Percentiles rank a stretch among this genome's conserved stretches.
phyloP scores from a whole-genome alignment of 2,113 vertebrate species.

The Neotragus pygmaeus region DNA sequence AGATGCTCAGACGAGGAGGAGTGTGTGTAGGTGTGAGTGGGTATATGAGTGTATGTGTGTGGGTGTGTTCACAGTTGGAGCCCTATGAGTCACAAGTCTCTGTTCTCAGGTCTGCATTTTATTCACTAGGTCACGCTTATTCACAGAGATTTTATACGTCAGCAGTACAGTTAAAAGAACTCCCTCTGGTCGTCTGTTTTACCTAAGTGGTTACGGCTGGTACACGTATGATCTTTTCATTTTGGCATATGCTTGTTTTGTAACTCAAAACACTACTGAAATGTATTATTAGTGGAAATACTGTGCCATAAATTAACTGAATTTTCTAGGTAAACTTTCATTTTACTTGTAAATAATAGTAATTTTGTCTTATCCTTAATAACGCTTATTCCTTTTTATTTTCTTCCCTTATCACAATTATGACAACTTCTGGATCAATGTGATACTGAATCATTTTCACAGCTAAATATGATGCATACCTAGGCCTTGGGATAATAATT shows the following conservation, averaged over 20 bases:
- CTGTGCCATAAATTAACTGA: not conserved
- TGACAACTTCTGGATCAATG: not conserved
- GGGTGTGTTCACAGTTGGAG: too few species aligned
- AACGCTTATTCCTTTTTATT: not conserved
- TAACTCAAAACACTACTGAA: not conserved
- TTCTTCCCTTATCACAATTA: not conserved
- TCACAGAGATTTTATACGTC: not conserved
- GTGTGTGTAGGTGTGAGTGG: not conserved
- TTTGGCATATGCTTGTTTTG: not conserved
- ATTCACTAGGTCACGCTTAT: not conserved
- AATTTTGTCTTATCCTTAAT: not conserved
- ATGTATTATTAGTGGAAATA: not conserved
- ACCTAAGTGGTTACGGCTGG: not conserved
- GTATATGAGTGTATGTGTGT: rapidly evolving
- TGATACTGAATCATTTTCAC: not conserved
- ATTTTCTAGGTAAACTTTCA: not conserved
- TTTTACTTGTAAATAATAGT: not conserved
- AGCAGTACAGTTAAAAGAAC: not conserved
- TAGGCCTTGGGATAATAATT: not conserved
- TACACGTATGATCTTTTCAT: not conserved
- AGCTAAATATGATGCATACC: not conserved
- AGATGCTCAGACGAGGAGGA: not conserved
- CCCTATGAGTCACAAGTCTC: not conserved
- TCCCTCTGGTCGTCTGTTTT: not conserved
- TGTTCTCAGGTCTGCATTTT: not conserved